Evolutionary conservation across 2,113 vertebrate species (phyloP), one percentile per base, ranked within the genome.

Genomic region (Caloenas nicobarica): DNA sequence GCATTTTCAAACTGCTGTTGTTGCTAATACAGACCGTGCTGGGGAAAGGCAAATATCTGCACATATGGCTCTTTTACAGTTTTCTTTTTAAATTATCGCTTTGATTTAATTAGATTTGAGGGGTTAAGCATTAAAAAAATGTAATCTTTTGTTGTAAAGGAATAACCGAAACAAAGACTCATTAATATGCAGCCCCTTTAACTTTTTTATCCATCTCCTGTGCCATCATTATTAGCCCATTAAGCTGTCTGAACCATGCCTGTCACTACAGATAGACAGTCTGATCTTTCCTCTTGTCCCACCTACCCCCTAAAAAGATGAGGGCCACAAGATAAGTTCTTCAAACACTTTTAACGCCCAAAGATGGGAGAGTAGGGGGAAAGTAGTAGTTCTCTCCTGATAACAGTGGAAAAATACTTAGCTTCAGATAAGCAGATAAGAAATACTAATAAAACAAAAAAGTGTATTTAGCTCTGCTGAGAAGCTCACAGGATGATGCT

Each of bases 1-100:
- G 97, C 96, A 97, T 94, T 97, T 98, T 92, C 93, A 95, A 97
- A 97, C 81, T 96, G 96, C 95, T 97, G 88, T 85, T 96, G 80
- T 76, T 95, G 89, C 93, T 96, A 92, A 96, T 92, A 95, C 89
- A 92, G 91, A 50, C 40, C 44, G 82, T 13, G 74, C 81, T 90
- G 79, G 92, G 61, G 74, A 93, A 95, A 88, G 93, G 62, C 91
- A 97, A 97, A 83, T 93, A 96, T 89, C 94, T 95, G 91, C 86
- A 86, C 93, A 95, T 95, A 91, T 82, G 95, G 93, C 93, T 97
- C 64, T 95, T 97, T 95, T 90, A 95, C 86, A 94, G 92, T 73
- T 96, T 91, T 72, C 68, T 95, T 96, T 96, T 86, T 69, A 97
- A 97, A 96, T 96, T 96, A 94, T 88, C 96, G 92, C 87, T 96